Evolutionary conservation across 2,797 vertebrate genomes (phyloP).

Genomic region (Epinephelus coioides): DNA sequence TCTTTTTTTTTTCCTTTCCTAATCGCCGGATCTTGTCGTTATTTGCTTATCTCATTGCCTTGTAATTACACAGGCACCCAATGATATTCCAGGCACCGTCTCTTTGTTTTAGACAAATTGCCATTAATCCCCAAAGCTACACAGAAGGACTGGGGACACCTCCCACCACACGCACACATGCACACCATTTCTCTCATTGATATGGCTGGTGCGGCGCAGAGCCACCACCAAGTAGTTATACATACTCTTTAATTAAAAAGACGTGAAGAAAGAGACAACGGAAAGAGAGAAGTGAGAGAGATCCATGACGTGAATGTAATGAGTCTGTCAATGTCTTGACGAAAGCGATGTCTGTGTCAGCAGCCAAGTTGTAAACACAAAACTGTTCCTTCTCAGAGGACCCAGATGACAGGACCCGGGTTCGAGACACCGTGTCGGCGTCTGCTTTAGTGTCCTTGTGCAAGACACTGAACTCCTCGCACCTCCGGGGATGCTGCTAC

Average conservation of each 20-base stretch:
- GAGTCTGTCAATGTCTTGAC: slow-evolving; percentile 12
- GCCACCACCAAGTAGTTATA: slow-evolving; percentile 42
- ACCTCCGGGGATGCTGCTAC: slow-evolving; percentile 35
- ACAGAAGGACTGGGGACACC: slow-evolving; percentile 28
- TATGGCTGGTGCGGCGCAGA: slow-evolving; percentile 49
- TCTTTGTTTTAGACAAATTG: slow-evolving; percentile 83
- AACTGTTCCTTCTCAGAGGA: slow-evolving; percentile 34
- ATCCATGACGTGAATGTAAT: slow-evolving; percentile 47
- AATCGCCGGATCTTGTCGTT: slow-evolving; percentile 74
- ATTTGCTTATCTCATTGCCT: slow-evolving; percentile 79
- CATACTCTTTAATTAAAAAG: slow-evolving; percentile 71
- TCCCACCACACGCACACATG: background rate
- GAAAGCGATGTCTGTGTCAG: slow-evolving; percentile 6
- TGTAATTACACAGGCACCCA: slow-evolving; percentile 80
- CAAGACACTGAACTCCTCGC: slow-evolving; percentile 42
- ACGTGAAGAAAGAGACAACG: slow-evolving; percentile 35
- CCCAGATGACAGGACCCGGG: slow-evolving; percentile 9
- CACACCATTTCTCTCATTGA: slow-evolving; percentile 39
- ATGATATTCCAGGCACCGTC: slow-evolving; percentile 69
- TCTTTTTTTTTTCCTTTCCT: slow-evolving; percentile 19
- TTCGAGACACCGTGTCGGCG: slow-evolving; percentile 34
- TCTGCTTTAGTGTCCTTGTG: slow-evolving; percentile 59
- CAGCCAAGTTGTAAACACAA: slow-evolving; percentile 23
- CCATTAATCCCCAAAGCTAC: slow-evolving; percentile 74
- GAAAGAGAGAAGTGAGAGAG: slow-evolving; percentile 13